These are phyloP conservation scores for Calidris pygmaea DNA, from an alignment of 2,113 vertebrate genomes.

Conservation along the genomic window DNA sequence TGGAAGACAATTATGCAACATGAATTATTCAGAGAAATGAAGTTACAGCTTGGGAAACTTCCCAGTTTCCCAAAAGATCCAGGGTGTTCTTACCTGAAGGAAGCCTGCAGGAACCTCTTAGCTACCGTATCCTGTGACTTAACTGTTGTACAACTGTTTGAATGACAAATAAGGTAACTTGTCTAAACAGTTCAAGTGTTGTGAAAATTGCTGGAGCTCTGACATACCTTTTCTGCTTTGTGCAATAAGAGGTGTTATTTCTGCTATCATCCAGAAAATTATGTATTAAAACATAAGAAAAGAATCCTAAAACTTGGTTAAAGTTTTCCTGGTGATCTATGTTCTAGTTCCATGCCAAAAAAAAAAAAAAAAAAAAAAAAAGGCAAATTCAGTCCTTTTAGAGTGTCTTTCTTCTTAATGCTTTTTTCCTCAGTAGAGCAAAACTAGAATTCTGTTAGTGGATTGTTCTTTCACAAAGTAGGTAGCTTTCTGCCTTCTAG, in stretches of 20 bases:
- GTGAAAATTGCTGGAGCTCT: neutral
- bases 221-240: neutral
- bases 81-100: neutral
- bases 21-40: constrained; percentile 22
- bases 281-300: neutral
- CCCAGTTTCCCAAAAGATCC: neutral
- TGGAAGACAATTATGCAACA: neutral
- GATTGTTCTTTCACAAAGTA: neutral
- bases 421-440: neutral
- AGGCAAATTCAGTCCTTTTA: neutral
- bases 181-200: neutral
- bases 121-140: neutral
- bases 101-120: neutral
- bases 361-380: no score
- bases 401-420: neutral
- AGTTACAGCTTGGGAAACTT: neutral
- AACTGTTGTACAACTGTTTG: neutral
- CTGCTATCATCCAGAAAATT: neutral
- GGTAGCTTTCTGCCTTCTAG: neutral
- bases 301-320: neutral
- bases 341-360: neutral
- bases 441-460: neutral
- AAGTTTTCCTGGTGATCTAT: neutral
- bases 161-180: neutral
- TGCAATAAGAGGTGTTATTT: neutral